Evolutionary conservation across 2,113 vertebrate species (phyloP).

Genomic region (Takifugu flavidus): DNA sequence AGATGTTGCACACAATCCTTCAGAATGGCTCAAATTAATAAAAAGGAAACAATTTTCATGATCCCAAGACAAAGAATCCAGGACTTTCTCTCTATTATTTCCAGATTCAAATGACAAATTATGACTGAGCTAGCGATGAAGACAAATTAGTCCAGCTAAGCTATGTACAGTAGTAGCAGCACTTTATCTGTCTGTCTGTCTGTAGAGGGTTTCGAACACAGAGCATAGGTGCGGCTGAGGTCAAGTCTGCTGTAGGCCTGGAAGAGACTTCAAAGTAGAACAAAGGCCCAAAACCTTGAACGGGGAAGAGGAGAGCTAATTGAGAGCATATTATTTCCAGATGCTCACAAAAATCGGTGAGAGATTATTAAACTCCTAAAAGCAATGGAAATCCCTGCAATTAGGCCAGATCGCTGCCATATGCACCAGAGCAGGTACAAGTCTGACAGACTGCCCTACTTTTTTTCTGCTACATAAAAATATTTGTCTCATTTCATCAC

Average conservation of each 20-base stretch:
- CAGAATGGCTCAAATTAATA: not conserved
- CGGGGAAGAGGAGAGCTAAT: slow-evolving; percentile 67
- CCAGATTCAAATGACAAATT: slow-evolving; percentile 10
- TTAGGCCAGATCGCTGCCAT: slow-evolving; percentile 72
- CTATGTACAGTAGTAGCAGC: slow-evolving; percentile 23
- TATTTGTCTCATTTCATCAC: slow-evolving; percentile 14
- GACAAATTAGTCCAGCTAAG: slow-evolving; percentile 36
- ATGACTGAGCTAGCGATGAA: not conserved
- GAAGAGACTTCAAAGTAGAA: slow-evolving; percentile 57
- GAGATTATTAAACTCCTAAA: slow-evolving; percentile 67
- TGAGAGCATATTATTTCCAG: slow-evolving; percentile 74
- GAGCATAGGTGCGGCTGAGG: slow-evolving; percentile 15
- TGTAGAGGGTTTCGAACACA: not conserved
- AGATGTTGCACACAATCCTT: not conserved
- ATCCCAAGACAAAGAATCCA: not conserved
- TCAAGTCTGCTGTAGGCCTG: slow-evolving; percentile 56
- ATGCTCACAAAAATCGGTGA: slow-evolving; percentile 58
- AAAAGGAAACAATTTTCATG: not conserved
- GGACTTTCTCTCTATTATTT: no score
- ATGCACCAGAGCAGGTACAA: slow-evolving; percentile 55
- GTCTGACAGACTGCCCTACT: slow-evolving; percentile 1
- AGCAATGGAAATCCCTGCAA: slow-evolving; percentile 68
- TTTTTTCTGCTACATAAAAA: not conserved
- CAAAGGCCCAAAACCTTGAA: slow-evolving; percentile 57
- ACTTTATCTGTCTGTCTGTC: not conserved